These are phyloP conservation scores for Nomada fabriciana DNA, from an alignment of 2,888 invertebrate species.

Conservation along the genomic window DNA sequence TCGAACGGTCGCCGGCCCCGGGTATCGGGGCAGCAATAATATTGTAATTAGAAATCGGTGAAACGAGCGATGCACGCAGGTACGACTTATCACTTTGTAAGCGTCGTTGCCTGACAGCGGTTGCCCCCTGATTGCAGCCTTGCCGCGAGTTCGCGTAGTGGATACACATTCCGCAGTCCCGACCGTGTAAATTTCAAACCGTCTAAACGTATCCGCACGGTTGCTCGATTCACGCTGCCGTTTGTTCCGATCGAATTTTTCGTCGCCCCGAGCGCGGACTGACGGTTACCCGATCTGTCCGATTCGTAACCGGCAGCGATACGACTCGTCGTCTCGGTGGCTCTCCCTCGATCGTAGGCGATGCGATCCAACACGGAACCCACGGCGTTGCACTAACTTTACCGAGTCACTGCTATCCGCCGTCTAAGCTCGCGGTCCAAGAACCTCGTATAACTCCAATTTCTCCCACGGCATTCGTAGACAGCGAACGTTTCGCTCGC, in stretches of 20 bases:
- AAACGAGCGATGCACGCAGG: slow-evolving; percentile 25
- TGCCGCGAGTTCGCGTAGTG: not conserved
- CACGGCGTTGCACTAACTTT: slow-evolving; percentile 10
- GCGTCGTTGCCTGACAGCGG: not conserved
- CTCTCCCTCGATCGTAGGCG: slow-evolving; percentile 21
- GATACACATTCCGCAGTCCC: slow-evolving; percentile 18
- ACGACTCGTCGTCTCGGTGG: not conserved
- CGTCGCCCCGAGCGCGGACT: not conserved
- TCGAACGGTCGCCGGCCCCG: not conserved
- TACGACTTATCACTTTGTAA: slow-evolving; percentile 46
- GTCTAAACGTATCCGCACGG: slow-evolving; percentile 8
- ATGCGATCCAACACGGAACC: slow-evolving; percentile 41
- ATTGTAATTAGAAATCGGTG: slow-evolving; percentile 53
- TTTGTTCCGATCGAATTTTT: slow-evolving; percentile 37
- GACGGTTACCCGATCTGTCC: slow-evolving; percentile 35
- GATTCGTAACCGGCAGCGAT: slow-evolving; percentile 23
- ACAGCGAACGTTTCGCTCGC: not conserved
- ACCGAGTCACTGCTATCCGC: slow-evolving; percentile 3
- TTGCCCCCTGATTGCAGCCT: slow-evolving; percentile 9
- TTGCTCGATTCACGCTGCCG: slow-evolving; percentile 27
- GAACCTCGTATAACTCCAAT: slow-evolving; percentile 3
- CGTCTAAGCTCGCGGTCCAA: slow-evolving; percentile 22
- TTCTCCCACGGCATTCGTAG: slow-evolving; percentile 51
- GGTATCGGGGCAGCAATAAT: slow-evolving; percentile 1
- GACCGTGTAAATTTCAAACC: slow-evolving; percentile 24